Evolutionary conservation across 2,888 invertebrate genomes (phyloP).

Genomic region (Acheta domesticus): DNA sequence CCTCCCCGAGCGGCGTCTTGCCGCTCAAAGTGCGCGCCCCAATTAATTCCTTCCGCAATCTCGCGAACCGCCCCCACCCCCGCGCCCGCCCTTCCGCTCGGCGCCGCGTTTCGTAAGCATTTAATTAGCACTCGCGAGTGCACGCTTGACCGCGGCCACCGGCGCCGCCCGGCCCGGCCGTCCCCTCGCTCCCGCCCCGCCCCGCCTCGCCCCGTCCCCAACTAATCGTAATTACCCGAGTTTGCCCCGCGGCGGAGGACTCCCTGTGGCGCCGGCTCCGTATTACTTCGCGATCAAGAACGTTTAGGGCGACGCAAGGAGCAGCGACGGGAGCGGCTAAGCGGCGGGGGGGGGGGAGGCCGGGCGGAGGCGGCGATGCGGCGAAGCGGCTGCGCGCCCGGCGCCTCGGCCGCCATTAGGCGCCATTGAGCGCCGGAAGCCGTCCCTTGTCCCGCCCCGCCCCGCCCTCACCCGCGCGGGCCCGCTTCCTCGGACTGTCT

Average conservation of each 20-base stretch:
- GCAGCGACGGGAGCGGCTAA: neutral
- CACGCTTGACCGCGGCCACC: conserved; percentile 4
- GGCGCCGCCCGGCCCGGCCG: neutral
- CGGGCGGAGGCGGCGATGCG: too few relatives aligned
- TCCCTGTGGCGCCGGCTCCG: neutral
- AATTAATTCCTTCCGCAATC: conserved; percentile 33
- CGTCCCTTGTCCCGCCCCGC: neutral
- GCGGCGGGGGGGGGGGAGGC: neutral
- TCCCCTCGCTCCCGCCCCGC: neutral
- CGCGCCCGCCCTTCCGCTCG: neutral
- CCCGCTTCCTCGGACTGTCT: neutral
- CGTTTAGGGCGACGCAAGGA: neutral
- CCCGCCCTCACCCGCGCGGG: neutral
- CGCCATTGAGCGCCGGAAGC: neutral
- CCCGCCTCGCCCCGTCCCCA: neutral
- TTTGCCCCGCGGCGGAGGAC: conserved; percentile 2
- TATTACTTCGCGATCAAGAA: conserved; percentile 10
- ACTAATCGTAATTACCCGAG: neutral
- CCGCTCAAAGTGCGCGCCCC: conserved; percentile 29
- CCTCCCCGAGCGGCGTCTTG: conserved; percentile 19
- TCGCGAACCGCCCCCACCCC: neutral
- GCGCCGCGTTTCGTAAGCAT: conserved; percentile 2
- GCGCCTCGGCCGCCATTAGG: neutral
- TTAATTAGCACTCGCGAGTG: conserved; percentile 5
- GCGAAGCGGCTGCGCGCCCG: too few relatives aligned